phyloP scores from a whole-genome alignment of 2,113 vertebrate genomes.

The Heterotilapia buettikoferi region DNA sequence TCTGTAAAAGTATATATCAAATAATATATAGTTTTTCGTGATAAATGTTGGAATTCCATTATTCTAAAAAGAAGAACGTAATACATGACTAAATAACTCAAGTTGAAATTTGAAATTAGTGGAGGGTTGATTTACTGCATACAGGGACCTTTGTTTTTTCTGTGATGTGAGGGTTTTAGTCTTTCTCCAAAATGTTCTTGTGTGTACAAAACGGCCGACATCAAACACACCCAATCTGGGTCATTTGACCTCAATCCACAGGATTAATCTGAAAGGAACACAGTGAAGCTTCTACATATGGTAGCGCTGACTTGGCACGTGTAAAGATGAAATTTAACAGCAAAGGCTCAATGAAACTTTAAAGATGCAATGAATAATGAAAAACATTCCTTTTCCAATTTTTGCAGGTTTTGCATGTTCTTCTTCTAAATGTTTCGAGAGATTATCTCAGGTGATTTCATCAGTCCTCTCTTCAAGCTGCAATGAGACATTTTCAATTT shows the following conservation, averaged over 20 bases:
- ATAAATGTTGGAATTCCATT: background rate
- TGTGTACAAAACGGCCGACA: background rate
- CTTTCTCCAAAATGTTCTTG: background rate
- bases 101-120: background rate
- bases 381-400: background rate
- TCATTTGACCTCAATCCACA: constrained; percentile 15
- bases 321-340: background rate
- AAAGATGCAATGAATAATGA: background rate
- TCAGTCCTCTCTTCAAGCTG: background rate
- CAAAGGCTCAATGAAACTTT: background rate
- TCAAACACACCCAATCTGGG: constrained; percentile 3
- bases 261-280: constrained; percentile 24
- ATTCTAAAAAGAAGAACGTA: background rate
- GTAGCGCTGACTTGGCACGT: background rate
- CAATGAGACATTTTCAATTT: accelerated
- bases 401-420: background rate
- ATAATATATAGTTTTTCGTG: accelerated
- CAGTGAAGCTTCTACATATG: background rate
- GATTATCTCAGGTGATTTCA: background rate
- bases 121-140: background rate
- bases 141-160: background rate
- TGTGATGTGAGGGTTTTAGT: background rate
- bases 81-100: background rate
- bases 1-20: background rate
- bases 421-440: accelerated